phyloP scores from a whole-genome alignment of 2,797 vertebrate genomes.

The Orientallactaga sibirica region DNA sequence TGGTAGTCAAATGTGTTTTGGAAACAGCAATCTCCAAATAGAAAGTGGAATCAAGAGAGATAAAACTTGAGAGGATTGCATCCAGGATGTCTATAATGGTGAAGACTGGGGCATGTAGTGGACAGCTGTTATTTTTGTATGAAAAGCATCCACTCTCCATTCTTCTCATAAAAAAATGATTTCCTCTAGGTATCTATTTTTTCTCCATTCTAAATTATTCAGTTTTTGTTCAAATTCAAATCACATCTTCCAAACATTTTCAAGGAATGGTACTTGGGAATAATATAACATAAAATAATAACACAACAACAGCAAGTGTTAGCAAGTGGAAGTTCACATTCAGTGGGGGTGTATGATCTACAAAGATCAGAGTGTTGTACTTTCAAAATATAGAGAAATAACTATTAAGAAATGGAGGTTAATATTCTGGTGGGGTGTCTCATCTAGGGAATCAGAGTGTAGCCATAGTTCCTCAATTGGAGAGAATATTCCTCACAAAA shows the following conservation, averaged over 20 bases:
- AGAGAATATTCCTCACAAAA: background rate
- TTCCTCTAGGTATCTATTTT: slow-evolving; percentile 38
- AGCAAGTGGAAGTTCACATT: background rate
- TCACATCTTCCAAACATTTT: slow-evolving; percentile 9
- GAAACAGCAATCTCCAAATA: slow-evolving; percentile 54
- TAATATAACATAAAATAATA: too few species aligned
- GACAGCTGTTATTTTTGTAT: slow-evolving; percentile 58
- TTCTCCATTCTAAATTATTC: slow-evolving; percentile 48
- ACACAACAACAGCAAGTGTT: background rate
- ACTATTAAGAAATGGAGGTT: background rate
- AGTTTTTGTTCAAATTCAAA: slow-evolving; percentile 14
- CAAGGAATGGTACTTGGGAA: background rate
- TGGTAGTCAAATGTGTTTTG: slow-evolving; percentile 63
- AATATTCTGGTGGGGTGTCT: too few species aligned
- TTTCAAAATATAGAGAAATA: background rate
- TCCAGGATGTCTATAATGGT: background rate
- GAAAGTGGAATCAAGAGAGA: slow-evolving; percentile 20
- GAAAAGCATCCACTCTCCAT: background rate
- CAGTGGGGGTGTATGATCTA: background rate
- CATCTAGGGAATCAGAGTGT: background rate
- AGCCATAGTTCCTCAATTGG: too few species aligned
- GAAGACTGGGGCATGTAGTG: background rate
- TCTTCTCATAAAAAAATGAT: background rate
- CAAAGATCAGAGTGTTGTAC: background rate
- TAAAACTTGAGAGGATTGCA: background rate